Evolutionary conservation across 2,888 invertebrate genomes (phyloP), one percentile per base, ranked within the genome.

Genomic region (Tetheella fluctuosa): DNA sequence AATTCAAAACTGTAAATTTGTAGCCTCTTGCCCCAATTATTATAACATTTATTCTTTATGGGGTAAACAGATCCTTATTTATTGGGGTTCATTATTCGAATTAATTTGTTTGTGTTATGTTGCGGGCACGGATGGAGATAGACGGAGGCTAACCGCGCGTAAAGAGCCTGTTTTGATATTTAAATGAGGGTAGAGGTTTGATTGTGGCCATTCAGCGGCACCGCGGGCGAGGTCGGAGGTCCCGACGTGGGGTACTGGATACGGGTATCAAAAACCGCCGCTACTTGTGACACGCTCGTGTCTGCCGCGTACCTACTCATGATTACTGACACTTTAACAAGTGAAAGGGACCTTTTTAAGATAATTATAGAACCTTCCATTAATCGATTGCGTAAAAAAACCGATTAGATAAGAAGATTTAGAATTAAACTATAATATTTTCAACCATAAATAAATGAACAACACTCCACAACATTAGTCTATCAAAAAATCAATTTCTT

Each of bases 81-180:
- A 91, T 91, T 91, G 89, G 88, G 90, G 91, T 90, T 86, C 86
- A 92, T 92, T 92, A 91, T 90, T 85, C 76, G 91, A 91, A 93
- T 93, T 91, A 93, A 93, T 93, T 93, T 93, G 92, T 93, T 92
- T 92, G 85, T 89, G 90, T 90, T 90, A 89, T 89, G 89, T 90
- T 89, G 86, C 73, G 86, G 85, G 81, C 69, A 80, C 71, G 79
- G 80, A 72, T 71, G 73, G 77, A 79, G 79, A 76, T 81, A 76
- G 80, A 79, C 68, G 65, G 80, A 74, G 80, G 71, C 79, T 80
- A 86, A 84, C 84, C 84, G 85, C 80, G 84, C 84, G 85, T 81
- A 82, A 85, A 84, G 83, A 83, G 80, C 68, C 82, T 91, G 91
- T 91, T 92, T 92, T 91, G 84, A 90, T 92, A 93, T 92, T 91